phyloP scores from a whole-genome alignment of 2,797 vertebrate genomes.

The Hippoglossus hippoglossus region DNA sequence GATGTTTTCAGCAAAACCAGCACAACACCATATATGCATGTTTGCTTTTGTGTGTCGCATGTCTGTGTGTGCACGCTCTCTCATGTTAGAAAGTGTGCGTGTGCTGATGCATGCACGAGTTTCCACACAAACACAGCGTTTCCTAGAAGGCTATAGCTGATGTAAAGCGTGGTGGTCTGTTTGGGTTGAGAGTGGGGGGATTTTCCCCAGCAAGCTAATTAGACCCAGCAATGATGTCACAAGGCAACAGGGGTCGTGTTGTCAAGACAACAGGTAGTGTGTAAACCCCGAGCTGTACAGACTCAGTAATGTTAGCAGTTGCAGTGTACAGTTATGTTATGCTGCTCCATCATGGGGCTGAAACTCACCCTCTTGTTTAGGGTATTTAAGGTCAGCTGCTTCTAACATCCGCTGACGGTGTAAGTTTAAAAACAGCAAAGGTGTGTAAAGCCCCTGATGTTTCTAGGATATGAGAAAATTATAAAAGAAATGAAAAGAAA shows the following conservation, averaged over 20 bases:
- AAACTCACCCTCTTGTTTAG: slow-evolving; percentile 10
- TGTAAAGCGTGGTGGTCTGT: slow-evolving; percentile 60
- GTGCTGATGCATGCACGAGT: slow-evolving; percentile 46
- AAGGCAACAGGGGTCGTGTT: slow-evolving; percentile 71
- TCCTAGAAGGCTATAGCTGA: slow-evolving; percentile 67
- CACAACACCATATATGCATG: neutral
- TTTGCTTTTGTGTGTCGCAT: neutral
- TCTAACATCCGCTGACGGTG: slow-evolving; percentile 2
- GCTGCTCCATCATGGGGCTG: slow-evolving; percentile 8
- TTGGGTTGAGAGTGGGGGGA: slow-evolving; percentile 67
- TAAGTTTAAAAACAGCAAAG: slow-evolving; percentile 2
- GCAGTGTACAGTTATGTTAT: slow-evolving; percentile 15
- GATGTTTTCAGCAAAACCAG: slow-evolving; percentile 2
- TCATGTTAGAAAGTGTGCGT: slow-evolving; percentile 1
- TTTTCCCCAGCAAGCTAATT: slow-evolving; percentile 75
- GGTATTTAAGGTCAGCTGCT: slow-evolving; percentile 10
- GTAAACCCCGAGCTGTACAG: slow-evolving; percentile 52
- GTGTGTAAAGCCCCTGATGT: neutral
- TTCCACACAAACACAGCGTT: slow-evolving; percentile 62
- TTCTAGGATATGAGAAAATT: neutral
- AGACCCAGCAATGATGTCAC: slow-evolving; percentile 77
- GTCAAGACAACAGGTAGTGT: slow-evolving; percentile 73
- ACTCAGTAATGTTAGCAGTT: slow-evolving; percentile 20
- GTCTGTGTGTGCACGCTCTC: slow-evolving; percentile 23
- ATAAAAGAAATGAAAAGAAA: neutral